Evolutionary conservation across 2,888 invertebrate species (phyloP).

Genomic region (Eilema griseolum): DNA sequence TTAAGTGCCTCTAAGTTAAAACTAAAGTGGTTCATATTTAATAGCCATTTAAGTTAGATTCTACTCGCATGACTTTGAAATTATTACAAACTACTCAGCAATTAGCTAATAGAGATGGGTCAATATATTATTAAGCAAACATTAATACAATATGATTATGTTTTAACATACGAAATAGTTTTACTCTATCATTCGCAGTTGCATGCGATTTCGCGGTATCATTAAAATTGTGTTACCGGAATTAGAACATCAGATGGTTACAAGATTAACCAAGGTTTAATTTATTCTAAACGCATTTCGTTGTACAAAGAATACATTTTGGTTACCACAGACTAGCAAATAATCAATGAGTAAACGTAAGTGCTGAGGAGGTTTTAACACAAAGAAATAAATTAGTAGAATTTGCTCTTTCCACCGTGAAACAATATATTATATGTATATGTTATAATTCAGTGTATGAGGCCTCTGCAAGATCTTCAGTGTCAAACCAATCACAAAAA

Average conservation of each 20-base stretch:
- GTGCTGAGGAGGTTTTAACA: neutral
- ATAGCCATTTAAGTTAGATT: constrained; percentile 20
- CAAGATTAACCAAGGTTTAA: constrained; percentile 12
- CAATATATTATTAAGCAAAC: neutral
- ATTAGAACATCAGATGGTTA: constrained; percentile 13
- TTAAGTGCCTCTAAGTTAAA: constrained; percentile 29
- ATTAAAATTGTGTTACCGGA: neutral
- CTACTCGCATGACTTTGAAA: constrained; percentile 18
- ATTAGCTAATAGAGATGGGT: constrained; percentile 9
- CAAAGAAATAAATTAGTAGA: neutral
- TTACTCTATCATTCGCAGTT: constrained; percentile 8
- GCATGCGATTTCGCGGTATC: neutral
- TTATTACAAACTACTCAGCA: constrained; percentile 1
- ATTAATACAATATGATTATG: neutral
- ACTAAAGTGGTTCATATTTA: constrained; percentile 38
- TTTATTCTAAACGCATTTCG: constrained; percentile 8
- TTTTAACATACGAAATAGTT: constrained; percentile 7
- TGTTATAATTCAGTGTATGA: no score
- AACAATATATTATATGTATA: neutral
- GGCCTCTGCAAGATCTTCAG: no score
- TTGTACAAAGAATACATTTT: constrained; percentile 17
- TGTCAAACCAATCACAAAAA: no score
- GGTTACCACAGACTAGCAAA: constrained; percentile 15
- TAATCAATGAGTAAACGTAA: neutral
- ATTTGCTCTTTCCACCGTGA: neutral